These are phyloP conservation scores for Onychomys leucogaster DNA, from an alignment of 2,797 vertebrate genomes.

Conservation along the genomic window DNA sequence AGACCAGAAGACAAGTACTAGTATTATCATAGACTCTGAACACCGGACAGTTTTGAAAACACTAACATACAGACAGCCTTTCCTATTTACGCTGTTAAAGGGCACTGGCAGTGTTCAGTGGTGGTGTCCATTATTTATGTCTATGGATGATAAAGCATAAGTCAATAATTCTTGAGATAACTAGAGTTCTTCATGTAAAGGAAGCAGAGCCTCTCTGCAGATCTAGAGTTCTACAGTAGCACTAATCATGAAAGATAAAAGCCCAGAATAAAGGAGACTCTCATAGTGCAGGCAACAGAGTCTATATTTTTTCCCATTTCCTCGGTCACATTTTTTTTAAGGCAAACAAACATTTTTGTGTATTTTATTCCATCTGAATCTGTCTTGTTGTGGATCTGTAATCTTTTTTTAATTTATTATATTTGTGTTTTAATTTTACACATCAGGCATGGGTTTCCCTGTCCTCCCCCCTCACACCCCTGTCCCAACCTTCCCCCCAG, in stretches of 20 bases:
- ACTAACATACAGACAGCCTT: not conserved
- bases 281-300: not conserved
- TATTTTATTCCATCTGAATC: too few species aligned
- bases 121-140: not conserved
- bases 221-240: not conserved
- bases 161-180: slow-evolving; percentile 34
- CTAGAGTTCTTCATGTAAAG: not conserved
- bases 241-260: not conserved
- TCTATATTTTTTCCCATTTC: not conserved
- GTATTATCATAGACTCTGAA: not conserved
- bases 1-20: not conserved
- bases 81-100: not conserved
- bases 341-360: too few species aligned
- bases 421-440: too few species aligned
- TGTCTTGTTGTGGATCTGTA: too few species aligned
- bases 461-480: too few species aligned
- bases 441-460: too few species aligned
- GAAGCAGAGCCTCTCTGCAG: not conserved
- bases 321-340: not conserved
- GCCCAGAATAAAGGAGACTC: not conserved
- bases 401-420: too few species aligned
- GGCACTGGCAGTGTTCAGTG: not conserved
- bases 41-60: slow-evolving; percentile 44
- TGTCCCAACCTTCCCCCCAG: too few species aligned
- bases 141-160: not conserved